Base-by-base conservation (phyloP, 2,113 vertebrate species). In the Pollimyrus isidori region DNA sequence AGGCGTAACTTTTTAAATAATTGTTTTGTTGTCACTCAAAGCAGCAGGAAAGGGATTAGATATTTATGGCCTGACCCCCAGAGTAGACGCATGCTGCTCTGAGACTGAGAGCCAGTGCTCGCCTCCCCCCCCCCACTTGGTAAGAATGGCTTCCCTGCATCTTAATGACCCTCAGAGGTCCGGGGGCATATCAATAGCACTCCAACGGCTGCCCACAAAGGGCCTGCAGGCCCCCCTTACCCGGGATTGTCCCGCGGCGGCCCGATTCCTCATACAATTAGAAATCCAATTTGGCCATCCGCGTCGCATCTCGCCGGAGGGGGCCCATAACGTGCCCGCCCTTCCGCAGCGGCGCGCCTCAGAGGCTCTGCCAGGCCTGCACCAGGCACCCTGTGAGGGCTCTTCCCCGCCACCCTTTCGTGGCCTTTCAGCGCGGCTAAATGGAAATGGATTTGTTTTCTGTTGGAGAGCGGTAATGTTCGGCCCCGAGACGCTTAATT, bases 251-350 rank as follows among this genome's bases (percentile, higher is more conserved):
- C 96, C 95, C 93, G 94, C 93, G 96, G 96, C 95, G 97, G 95
- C 96, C n/a, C 95, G 95, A 97, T 96, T 97, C 94, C 95, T 96
- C 93, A 96, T 97, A 98, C 97, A 97, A 92, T 94, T 94, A 96
- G 95, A 97, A 97, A 98, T 97, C 96, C 96, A 97, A 97, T 97
- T 97, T 96, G 96, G 95, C 95, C 90, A 86, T 90, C 88, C 83
- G 89, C 91, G 92, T 91, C 92, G 65, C 87, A 91, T 92, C 92
- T 88, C 89, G 46, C 93, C 89, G 58, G 53, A 91, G 88, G 13
- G 92, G 92, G 90, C 90, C 90, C 87, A 87, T 23, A 91, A 92
- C 90, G 90, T 91, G 92, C 95, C 95, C 95, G 95, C 94, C 94
- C 95, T 96, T 88, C 95, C 95, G 94, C 95, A 95, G 95, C 95